A percentile compares a stretch with the other conserved stretches of the same genome.
phyloP scores from a whole-genome alignment of 2,113 vertebrate genomes.

The Potamarius usumacintae region DNA sequence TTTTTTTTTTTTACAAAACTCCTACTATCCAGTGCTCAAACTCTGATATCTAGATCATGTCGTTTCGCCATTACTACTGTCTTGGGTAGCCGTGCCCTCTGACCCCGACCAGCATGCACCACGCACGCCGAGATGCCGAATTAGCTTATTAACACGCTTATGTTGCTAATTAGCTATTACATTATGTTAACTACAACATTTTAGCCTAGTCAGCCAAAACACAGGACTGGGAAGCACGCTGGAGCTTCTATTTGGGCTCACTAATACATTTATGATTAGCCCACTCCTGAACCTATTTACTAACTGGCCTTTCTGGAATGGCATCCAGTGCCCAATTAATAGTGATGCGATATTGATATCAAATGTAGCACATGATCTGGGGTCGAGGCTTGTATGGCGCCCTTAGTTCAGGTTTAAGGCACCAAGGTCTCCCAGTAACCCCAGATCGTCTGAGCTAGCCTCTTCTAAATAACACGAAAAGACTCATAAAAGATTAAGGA shows the following conservation, averaged over 20 bases:
- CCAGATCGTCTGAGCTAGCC: slow-evolving; percentile 50
- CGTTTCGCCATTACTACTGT: too few species aligned
- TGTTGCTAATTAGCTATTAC: not conserved
- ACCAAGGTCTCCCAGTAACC: slow-evolving; percentile 45
- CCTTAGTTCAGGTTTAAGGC: slow-evolving; percentile 44
- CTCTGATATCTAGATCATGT: too few species aligned
- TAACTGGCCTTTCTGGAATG: not conserved
- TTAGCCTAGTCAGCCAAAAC: not conserved
- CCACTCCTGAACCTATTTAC: not conserved
- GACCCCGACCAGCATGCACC: too few species aligned
- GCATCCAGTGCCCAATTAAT: not conserved
- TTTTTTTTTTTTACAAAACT: too few species aligned
- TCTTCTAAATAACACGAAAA: slow-evolving; percentile 49
- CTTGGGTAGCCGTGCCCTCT: too few species aligned
- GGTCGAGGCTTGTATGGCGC: not conserved
- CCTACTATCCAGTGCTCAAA: too few species aligned
- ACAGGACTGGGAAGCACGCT: not conserved
- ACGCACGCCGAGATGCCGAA: too few species aligned
- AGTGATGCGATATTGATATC: not conserved
- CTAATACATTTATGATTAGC: not conserved
- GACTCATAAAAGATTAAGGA: slow-evolving; percentile 69
- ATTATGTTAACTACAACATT: not conserved
- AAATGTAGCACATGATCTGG: slow-evolving; percentile 9
- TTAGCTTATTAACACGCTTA: too few species aligned
- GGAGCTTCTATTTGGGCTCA: not conserved